Conservation (phyloP, 1,140 invertebrate species). For the Bursaphelenchus mucronatus region DNA sequence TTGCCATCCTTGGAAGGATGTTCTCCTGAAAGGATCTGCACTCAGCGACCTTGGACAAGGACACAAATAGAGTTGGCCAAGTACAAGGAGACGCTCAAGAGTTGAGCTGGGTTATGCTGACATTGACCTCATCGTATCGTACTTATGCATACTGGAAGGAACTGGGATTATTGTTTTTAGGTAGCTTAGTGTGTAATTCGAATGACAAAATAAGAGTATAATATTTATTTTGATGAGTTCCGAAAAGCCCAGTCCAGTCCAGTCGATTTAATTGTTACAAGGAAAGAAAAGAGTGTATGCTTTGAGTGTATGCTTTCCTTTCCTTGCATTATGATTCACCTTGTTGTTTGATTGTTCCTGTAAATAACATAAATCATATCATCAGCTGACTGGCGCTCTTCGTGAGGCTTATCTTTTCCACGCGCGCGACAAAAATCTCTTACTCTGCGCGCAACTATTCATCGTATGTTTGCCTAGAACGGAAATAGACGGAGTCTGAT, state of each 20-base stretch:
- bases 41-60: conserved; percentile 26
- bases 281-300: too few species aligned
- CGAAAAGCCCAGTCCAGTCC: not conserved
- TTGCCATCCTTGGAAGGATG: conserved; percentile 35
- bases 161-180: not conserved
- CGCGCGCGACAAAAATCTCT: too few species aligned
- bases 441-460: too few species aligned
- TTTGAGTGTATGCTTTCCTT: too few species aligned
- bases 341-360: too few species aligned
- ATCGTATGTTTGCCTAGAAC: too few species aligned
- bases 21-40: conserved; percentile 35
- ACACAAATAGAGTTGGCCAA: conserved; percentile 36
- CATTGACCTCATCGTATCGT: conserved; percentile 1
- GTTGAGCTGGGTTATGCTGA: not conserved
- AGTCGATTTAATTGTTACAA: conserved; percentile 2
- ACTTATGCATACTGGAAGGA: conserved; percentile 5
- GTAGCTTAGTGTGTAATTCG: not conserved
- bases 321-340: too few species aligned
- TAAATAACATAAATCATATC: too few species aligned
- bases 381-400: too few species aligned
- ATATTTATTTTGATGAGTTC: not conserved
- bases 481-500: too few species aligned
- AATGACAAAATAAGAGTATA: not conserved
- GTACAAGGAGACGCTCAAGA: conserved; percentile 36
- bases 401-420: too few species aligned